Evolutionary conservation across 2,888 invertebrate species (phyloP), one percentile per base, ranked within the genome.

Genomic region (Uropetala carovei): DNA sequence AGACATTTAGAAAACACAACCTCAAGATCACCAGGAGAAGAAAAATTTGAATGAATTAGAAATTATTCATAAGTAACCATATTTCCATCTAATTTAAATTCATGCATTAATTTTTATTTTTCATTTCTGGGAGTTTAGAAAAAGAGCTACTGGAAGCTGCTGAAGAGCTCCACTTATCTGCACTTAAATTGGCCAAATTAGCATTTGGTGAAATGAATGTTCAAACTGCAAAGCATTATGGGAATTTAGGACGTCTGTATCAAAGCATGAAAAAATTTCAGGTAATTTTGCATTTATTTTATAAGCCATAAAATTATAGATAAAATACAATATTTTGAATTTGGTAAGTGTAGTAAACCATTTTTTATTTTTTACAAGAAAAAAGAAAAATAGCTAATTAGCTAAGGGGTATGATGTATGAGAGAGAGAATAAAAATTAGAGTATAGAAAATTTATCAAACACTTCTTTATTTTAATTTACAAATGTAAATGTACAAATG

Each of bases 141-240:
- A 96, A 96, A 92, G 96, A 96, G 84, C 95, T 98, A 92, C 95
- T 99, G 81, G 95, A 96, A 68, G 97, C 98, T 95, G 98, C 99
- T 0, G 98, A 99, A 95, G 96, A 96, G 81, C 95, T 99, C 64
- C 99, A 99, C 95, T 96, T 97, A 94, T 97, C 97, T 92, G 98
- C 99, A 8, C 96, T 99, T 91, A 96, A 96, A 92, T 95, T 98
- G 82, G 97, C 98, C 18, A 96, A 97, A 95, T 96, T 97, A 94
- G 97, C 98, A 0, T 99, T 99, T 95, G 99, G 99, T 0, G 98
- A 99, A 95, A 97, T 97, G 94, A 99, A 99, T 95, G 98, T 99
- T 68, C 98, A 99, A 96, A 99, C 99, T 0, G 99, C 99, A 92
- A 99, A 99, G 94, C 98, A 99, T 95, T 99, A 99, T 95, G 99